Evolutionary conservation across 2,888 invertebrate genomes (phyloP), one percentile per base, ranked within the genome.

Genomic region (Drosophila buzzatii): DNA sequence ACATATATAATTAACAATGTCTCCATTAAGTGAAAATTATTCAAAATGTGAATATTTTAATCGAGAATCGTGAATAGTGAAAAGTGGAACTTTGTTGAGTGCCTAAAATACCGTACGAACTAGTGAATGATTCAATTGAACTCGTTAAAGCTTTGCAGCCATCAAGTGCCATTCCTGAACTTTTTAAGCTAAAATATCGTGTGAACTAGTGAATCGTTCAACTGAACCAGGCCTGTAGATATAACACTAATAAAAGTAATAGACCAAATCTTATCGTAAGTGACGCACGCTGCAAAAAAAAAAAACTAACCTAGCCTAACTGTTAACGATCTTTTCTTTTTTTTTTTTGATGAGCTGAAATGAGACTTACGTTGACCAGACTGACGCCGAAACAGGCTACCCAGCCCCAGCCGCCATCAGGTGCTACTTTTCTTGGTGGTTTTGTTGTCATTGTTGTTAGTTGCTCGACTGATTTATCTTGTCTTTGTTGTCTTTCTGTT

Each of bases 331-430:
- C 51, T 33, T 2, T 3, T n/a, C 18, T 18, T 9, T 16, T 47
- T 3, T 7, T 16, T 9, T 16, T 49, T 37, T 8, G 3, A 35
- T 18, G 5, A n/a, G n/a, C 31, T 4, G 27, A 12, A n/a, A 23
- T 42, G 16, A 2, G 78, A 96, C 96, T 96, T 93, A 97, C 97
- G 94, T 97, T 97, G 86, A 97, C 96, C 92, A 97, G 94, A 92
- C 96, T 96, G 91, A 97, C 96, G 84, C 97, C 97, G 75, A 97
- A 93, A 79, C 97, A 96, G 73, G 97, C 97, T 94, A 97, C 95
- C 97, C 97, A 97, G 63, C 97, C 97, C 97, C 97, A 97, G 61
- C 97, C 97, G 59, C 97, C 97, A 92, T 97, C 97, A 51, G 97
- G 97, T 41, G 97, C 96, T 80, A 96, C 95, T 93, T 95, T 95